Conservation (phyloP, 2,797 vertebrate species). For the Carcharodon carcharias region DNA sequence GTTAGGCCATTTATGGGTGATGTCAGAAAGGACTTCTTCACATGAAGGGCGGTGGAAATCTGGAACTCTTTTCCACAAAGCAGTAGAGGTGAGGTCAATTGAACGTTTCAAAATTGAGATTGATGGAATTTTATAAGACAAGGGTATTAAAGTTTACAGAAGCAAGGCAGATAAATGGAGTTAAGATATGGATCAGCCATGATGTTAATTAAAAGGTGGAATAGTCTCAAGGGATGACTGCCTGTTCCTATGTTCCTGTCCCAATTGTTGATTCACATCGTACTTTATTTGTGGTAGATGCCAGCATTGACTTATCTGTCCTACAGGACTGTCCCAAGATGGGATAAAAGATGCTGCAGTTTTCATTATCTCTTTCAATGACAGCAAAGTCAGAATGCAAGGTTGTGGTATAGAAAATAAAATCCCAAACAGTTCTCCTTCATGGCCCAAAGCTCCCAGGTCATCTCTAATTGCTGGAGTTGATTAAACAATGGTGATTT, state of each 20-base stretch:
- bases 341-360: not conserved
- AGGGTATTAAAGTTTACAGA: not conserved
- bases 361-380: not conserved
- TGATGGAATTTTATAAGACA: not conserved
- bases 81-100: not conserved
- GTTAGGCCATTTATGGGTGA: not conserved
- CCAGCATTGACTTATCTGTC: not conserved
- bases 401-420: not conserved
- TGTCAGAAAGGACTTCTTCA: not conserved
- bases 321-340: not conserved
- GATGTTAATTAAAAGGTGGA: not conserved
- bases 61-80: not conserved
- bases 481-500: constrained; percentile 1
- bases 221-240: not conserved
- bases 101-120: not conserved
- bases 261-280: not conserved
- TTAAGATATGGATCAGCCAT: not conserved
- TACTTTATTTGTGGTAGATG: no score
- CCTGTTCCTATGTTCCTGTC: not conserved
- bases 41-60: not conserved
- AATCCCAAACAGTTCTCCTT: not conserved
- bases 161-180: not conserved
- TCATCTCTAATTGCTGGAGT: constrained; percentile 8
- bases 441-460: not conserved
- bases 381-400: not conserved